Evolutionary conservation across 2,797 vertebrate species (phyloP), one percentile per base, ranked within the genome.

Genomic region (Siniperca scherzeri): DNA sequence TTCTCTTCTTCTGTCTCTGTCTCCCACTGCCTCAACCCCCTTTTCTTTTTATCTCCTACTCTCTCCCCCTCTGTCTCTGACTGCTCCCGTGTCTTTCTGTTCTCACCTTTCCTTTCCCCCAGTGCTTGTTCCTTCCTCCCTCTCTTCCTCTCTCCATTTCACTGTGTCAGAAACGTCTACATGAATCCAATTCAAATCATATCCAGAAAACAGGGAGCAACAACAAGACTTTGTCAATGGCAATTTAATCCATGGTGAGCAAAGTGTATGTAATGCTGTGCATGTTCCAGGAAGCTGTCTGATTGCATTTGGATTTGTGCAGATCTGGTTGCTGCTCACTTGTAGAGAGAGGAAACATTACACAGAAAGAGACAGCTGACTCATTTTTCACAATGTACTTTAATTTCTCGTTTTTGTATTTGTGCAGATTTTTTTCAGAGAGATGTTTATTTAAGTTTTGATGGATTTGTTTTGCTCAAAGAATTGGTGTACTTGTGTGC

Each of bases 141-240:
- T 81, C 77, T 42, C 73, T 21, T 30, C n/a, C 77, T 70, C 86
- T 79, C 75, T 82, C 78, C 71, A n/a, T 85, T 83, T 83, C 79
- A 79, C 77, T 27, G 59, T 92, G 89, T 90, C 88, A 91, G 72
- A 91, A 84, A 67, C 30, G 82, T 88, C 89, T 82, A 74, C 80
- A 87, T 87, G 85, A 90, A 93, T 93, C 86, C 88, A 90, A 89
- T 93, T 93, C 89, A 91, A 91, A 92, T 92, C 86, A 90, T 90
- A 91, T 90, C 78, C 83, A 77, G 86, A 84, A 79, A 85, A 88
- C 81, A 89, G 83, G 74, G 72, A 76, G 88, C 86, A 87, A 86
- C 77, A 89, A 92, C 91, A 92, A 91, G 89, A 93, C 88, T 92
- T 92, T 92, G 94, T 94, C 93, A 88, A 92, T 91, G 92, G 84